Base-by-base conservation (phyloP, 2,797 vertebrate species). In the Tarsius wallacei region DNA sequence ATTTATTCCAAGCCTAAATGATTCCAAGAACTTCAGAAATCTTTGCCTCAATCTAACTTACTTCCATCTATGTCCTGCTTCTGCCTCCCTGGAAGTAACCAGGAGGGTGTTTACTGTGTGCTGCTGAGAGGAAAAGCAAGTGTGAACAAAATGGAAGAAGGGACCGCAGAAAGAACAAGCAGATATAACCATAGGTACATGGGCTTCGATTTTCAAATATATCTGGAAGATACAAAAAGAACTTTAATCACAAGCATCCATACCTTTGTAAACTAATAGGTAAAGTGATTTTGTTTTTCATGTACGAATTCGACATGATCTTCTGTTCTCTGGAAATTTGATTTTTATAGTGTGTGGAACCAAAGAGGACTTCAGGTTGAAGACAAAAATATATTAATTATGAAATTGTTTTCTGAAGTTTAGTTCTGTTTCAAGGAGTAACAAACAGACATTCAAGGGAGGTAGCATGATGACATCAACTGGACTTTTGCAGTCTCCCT, bases 141-240 rank as follows among this genome's bases (percentile, higher is more conserved):
- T 42, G 9, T 21, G 66, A 88, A 76, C 10, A 6, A 2, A 70
- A 5, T 5, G 4, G 6, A 17, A 81, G 47, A 74, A 88, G 28
- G n/a, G 22, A 86, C 12, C 3, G 9, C 22, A 66, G 47, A 16
- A 86, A 96, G n/a, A 14, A 66, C 7, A 6, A 15, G 3, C 13
- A 94, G 19, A 49, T 33, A n/a, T 15, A 59, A 59, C 7, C 26
- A n/a, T 0, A 55, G 36, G 26, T 16, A 26, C 22, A 26, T 59
- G 9, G 74, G 42, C 36, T 82, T 63, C 81, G n/a, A 83, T 87
- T 91, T 93, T 91, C 36, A 96, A 63, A 28, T 74, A 28, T 74
- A 88, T n/a, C 33, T 89, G 7, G 31, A 82, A 77, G 9, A 68
- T 49, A 64, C 16, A 28, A 70, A 81, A 83, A 94, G 4, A 47